Base-by-base conservation (phyloP, 1,140 invertebrate species). In the Halesus radiatus region DNA sequence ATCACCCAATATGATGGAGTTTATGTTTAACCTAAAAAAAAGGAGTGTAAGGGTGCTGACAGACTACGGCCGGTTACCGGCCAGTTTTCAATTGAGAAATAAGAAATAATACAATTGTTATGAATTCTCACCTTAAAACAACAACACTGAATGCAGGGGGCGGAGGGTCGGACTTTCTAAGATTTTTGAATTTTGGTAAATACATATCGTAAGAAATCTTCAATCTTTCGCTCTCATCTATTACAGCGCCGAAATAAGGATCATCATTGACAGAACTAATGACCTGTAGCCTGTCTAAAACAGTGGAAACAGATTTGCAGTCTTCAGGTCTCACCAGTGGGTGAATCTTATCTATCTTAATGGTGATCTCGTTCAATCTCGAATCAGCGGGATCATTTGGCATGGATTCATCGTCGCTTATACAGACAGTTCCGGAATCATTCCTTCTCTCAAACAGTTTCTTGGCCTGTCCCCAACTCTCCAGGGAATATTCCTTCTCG, bases 181-280 rank as follows among this genome's bases (percentile, higher is more conserved):
- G 88, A 83, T 87, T 87, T 53, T 87, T 84, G 10, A 88, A 86
- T 85, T 87, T 85, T 76, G 87, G 87, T 58, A 87, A 86, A 72
- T 88, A 90, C 16, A 89, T 86, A 85, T 90, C 88, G 73, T 87
- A 90, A 82, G 87, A 84, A 68, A 90, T 84, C 50, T 77, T 83
- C 4, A 89, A 78, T 29, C 23, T 53, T 52, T 78, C 60, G 29
- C 23, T 53, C 5, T 37, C 75, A 4, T 72, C 54, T 16, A 50
- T n/a, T 20, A 72, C 29, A 52, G 37, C 84, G 80, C 85, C 82
- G 50, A 64, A 37, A 13, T 79, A 32, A 16, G 84, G 84, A 32
- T 85, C 56, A 37, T 78, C 76, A n/a, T 45, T 54, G 45, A 53
- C 53, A 37, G 56, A 76, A 76, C 84, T 79, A 70, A 89, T 86